These are phyloP conservation scores for Tetanocera ferruginea DNA, from an alignment of 2,888 invertebrate genomes.

Conservation along the genomic window DNA sequence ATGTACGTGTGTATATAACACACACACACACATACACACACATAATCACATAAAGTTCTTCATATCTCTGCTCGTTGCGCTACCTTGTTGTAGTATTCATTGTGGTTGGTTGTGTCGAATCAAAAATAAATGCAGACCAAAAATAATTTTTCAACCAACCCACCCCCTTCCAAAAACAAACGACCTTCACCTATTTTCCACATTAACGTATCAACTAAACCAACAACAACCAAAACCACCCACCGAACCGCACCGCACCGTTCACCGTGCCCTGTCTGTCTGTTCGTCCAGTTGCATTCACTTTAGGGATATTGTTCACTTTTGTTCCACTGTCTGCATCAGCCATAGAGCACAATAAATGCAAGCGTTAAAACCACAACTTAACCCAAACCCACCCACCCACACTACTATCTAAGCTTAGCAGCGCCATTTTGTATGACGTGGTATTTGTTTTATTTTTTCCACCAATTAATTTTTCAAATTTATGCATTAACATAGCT, in stretches of 20 bases:
- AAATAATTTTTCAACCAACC: not conserved
- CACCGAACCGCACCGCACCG: not conserved
- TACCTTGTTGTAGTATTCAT: constrained; percentile 15
- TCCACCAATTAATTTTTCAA: too few relatives aligned
- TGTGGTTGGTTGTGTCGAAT: not conserved
- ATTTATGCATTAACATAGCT: too few relatives aligned
- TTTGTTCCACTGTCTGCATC: constrained; percentile 17
- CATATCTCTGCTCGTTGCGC: not conserved
- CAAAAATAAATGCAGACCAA: constrained; percentile 15
- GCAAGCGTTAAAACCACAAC: not conserved
- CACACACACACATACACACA: too few relatives aligned
- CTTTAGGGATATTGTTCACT: not conserved
- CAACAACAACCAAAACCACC: not conserved
- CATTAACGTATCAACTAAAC: not conserved
- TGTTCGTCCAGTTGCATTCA: constrained; percentile 1
- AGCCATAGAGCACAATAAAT: too few relatives aligned
- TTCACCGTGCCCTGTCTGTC: constrained; percentile 9
- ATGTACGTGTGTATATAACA: constrained; percentile 8
- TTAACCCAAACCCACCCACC: not conserved
- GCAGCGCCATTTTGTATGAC: not conserved
- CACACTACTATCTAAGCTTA: not conserved
- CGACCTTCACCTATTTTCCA: constrained; percentile 48
- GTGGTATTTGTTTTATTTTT: not conserved
- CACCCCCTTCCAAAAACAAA: constrained; percentile 42
- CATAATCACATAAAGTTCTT: too few relatives aligned